Conservation (phyloP, 1,140 invertebrate species). For the Caerostris darwini region DNA sequence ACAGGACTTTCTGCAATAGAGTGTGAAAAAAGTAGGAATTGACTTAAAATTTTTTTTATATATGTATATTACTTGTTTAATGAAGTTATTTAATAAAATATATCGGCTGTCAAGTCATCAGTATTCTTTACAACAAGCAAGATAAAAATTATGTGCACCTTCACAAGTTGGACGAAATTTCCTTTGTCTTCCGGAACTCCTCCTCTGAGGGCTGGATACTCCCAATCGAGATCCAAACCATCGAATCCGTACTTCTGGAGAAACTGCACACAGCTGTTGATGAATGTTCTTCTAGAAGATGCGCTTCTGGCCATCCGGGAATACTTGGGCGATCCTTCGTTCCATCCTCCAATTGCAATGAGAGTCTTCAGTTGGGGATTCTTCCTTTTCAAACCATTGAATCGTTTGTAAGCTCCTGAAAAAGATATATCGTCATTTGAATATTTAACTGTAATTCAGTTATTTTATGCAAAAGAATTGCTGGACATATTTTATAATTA, state of each 20-base stretch:
- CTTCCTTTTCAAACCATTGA: constrained; percentile 82
- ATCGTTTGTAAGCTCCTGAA: constrained; percentile 79
- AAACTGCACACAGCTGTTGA: constrained; percentile 87
- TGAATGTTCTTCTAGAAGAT: constrained; percentile 87
- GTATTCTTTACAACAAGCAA: constrained; percentile 74
- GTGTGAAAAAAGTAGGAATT: too few species aligned
- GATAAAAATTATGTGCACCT: constrained; percentile 70
- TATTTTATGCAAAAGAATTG: neutral
- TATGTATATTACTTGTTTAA: too few species aligned
- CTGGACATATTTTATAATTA: too few species aligned
- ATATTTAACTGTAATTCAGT: neutral
- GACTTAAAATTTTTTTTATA: too few species aligned
- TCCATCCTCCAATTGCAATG: constrained; percentile 91
- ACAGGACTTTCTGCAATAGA: too few species aligned
- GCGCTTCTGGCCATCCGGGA: constrained; percentile 88
- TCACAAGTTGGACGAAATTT: constrained; percentile 80
- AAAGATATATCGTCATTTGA: neutral
- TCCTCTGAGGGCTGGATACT: constrained; percentile 83
- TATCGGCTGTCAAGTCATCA: too few species aligned
- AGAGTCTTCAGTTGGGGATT: constrained; percentile 86
- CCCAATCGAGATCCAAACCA: constrained; percentile 86
- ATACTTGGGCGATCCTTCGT: constrained; percentile 91
- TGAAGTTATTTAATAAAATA: too few species aligned
- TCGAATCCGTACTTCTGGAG: constrained; percentile 85
- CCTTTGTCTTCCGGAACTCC: constrained; percentile 83